Evolutionary conservation across 2,888 invertebrate genomes (phyloP), one percentile per base, ranked within the genome.

Genomic region (Heliconius sara): DNA sequence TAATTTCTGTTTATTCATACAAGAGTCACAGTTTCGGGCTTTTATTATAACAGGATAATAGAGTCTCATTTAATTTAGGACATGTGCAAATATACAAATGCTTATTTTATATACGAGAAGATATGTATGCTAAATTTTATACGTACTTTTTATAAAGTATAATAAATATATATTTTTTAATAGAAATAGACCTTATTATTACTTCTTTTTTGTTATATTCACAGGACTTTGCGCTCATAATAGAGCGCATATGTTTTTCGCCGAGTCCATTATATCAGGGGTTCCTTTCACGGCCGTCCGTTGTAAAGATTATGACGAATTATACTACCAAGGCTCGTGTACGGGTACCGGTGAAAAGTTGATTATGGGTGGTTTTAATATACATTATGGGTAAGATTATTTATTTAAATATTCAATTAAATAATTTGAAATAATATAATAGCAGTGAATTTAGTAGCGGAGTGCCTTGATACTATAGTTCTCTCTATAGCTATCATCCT

Each of bases 141-240:
- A 10, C n/a, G n/a, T 60, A 10, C 3, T 10, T 60, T 39, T 39
- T 39, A 9, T 39, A 9, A 39, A 39, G 9, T 39, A 2, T 27
- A 27, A 27, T 27, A n/a, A 52, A 52, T 52, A 27, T 19, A 19
- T 4, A 25, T 25, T 4, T 27, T 13, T 27, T 65, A 65, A 0
- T 16, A 65, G 13, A 68, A 68, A 22, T 10, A 57, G 30, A 0
- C 22, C 10, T 12, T 72, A 5, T 72, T 52, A 72, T 70, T 63
- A 74, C 30, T 65, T 67, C 7, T 30, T 27, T 65, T 4, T 70
- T 22, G 22, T 79, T 52, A 30, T 78, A 72, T 68, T 84, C 84
- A 4, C 84, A 95, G 96, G 95, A 83, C 88, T 95, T 0, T 96
- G 96, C 82, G 95, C 95, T 34, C 96, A 96, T 87, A 95, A 95